phyloP scores from a whole-genome alignment of 2,888 invertebrate species.

The Dascillus cervinus region DNA sequence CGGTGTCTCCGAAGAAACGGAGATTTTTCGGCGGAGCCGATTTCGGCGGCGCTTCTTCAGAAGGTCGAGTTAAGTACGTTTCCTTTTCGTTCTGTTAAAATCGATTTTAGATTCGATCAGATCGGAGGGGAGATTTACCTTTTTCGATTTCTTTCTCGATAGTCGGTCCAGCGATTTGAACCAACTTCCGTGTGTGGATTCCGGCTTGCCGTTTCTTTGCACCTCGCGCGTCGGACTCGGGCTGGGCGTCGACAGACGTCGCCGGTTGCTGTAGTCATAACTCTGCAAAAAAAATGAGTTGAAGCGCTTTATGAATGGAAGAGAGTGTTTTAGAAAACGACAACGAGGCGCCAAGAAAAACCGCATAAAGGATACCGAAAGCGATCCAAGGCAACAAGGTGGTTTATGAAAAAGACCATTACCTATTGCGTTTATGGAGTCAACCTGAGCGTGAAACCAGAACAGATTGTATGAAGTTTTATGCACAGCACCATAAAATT shows the following conservation, averaged over 20 bases:
- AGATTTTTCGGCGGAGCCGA: constrained; percentile 59
- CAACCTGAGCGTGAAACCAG: constrained; percentile 24
- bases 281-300: constrained; percentile 43
- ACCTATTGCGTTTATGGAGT: constrained; percentile 20
- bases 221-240: constrained; percentile 50
- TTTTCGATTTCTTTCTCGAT: constrained; percentile 56
- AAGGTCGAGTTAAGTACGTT: constrained; percentile 48
- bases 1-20: constrained; percentile 79
- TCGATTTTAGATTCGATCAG: not conserved
- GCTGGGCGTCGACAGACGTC: constrained; percentile 67
- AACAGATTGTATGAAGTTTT: too few relatives aligned
- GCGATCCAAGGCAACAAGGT: constrained; percentile 19
- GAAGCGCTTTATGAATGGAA: constrained; percentile 15
- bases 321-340: constrained; percentile 13
- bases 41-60: constrained; percentile 45
- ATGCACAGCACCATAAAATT: too few relatives aligned
- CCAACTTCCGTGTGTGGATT: constrained; percentile 52
- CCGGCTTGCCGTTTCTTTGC: constrained; percentile 34
- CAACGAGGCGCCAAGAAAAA: constrained; percentile 21
- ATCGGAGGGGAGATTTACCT: constrained; percentile 37
- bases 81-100: constrained; percentile 21
- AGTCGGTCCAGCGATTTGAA: constrained; percentile 71
- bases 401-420: constrained; percentile 25
- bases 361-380: constrained; percentile 17
- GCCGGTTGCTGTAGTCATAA: constrained; percentile 60